A percentile compares a stretch with the other conserved stretches of the same genome.
These are phyloP conservation scores for Zaprionus vittiger DNA, from an alignment of 1,140 invertebrate genomes.

Conservation along the genomic window DNA sequence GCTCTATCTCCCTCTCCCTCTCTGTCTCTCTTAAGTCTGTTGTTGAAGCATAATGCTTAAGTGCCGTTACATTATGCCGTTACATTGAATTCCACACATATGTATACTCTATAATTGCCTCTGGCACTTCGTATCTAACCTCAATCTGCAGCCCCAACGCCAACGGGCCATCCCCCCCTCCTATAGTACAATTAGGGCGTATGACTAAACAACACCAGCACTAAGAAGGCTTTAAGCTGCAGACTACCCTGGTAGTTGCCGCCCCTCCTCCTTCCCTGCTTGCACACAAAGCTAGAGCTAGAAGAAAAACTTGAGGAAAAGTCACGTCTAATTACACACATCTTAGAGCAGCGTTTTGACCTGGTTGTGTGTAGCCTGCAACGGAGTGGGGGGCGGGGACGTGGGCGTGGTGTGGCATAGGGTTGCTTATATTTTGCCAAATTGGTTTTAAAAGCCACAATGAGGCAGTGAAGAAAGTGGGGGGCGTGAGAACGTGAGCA, in stretches of 20 bases:
- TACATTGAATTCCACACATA: conserved; percentile 18
- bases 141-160: conserved; percentile 35
- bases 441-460: conserved; percentile 81
- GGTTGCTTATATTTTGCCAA: conserved; percentile 57
- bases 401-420: conserved; percentile 16
- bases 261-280: background rate
- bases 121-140: conserved; percentile 50
- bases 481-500: conserved; percentile 72
- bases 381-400: background rate
- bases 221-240: conserved; percentile 65
- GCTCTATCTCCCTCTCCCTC: no score
- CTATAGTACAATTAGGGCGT: conserved; percentile 63
- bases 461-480: conserved; percentile 27
- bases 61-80: conserved; percentile 36
- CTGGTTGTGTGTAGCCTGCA: conserved; percentile 52
- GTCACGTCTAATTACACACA: conserved; percentile 82
- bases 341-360: conserved; percentile 74
- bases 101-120: conserved; percentile 31
- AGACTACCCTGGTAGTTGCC: conserved; percentile 3
- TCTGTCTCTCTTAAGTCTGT: background rate
- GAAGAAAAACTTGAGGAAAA: conserved; percentile 72
- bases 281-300: conserved; percentile 35
- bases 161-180: conserved; percentile 38
- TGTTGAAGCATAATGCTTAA: conserved; percentile 16
- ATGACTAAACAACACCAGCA: conserved; percentile 37